phyloP scores from a whole-genome alignment of 2,888 invertebrate genomes.

The Drosophila tanythrix region DNA sequence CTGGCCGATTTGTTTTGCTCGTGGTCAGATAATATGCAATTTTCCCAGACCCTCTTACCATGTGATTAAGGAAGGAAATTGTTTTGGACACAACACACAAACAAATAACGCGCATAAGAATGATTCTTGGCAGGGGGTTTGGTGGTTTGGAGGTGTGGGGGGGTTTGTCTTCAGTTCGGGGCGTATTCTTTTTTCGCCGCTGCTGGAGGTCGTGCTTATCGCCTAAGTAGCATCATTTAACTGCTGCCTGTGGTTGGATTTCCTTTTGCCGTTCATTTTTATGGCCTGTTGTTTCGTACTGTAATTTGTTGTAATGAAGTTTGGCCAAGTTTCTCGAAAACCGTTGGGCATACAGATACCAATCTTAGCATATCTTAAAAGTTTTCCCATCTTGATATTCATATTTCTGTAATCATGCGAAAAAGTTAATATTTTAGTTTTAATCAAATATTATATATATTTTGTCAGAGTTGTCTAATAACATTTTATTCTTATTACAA shows the following conservation, averaged over 20 bases:
- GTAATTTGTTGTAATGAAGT: conserved; percentile 69
- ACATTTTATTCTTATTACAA: not conserved
- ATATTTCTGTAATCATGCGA: conserved; percentile 2
- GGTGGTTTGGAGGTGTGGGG: too few species aligned
- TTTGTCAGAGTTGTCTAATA: not conserved
- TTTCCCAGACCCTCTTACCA: conserved; percentile 67
- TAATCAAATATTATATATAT: not conserved
- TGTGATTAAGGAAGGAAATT: conserved; percentile 85
- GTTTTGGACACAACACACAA: conserved; percentile 80
- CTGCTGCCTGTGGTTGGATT: conserved; percentile 70
- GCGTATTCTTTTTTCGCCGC: conserved; percentile 15
- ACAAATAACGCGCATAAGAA: conserved; percentile 59
- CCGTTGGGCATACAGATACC: conserved; percentile 20
- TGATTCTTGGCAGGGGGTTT: conserved; percentile 16
- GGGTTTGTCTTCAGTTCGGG: conserved; percentile 29
- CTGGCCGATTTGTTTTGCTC: conserved; percentile 57
- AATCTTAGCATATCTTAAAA: conserved; percentile 40
- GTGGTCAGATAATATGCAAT: conserved; percentile 76
- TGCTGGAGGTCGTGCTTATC: conserved; percentile 65
- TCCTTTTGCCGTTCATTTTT: conserved; percentile 38
- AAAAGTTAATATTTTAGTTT: not conserved
- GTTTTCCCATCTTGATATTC: not conserved
- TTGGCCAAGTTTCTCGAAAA: conserved; percentile 44
- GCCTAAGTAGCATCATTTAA: conserved; percentile 78
- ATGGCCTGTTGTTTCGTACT: conserved; percentile 39